Conservation (phyloP, 1,140 invertebrate species). For the Drosophila simulans region DNA sequence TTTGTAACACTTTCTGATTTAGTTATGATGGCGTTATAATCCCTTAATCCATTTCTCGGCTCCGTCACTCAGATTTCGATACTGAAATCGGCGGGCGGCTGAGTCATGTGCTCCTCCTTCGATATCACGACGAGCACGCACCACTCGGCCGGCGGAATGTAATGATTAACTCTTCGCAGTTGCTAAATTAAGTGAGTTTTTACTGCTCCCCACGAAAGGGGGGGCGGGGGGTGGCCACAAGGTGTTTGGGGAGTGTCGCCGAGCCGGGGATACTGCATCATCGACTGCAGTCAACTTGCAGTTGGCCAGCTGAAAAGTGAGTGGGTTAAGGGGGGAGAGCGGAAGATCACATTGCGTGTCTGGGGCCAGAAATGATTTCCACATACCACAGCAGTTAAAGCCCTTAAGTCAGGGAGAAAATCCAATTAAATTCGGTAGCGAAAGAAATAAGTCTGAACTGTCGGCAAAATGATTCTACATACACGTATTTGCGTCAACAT, state of each 20-base stretch:
- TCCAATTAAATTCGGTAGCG: conserved; percentile 83
- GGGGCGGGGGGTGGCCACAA: no score
- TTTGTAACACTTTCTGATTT: not conserved
- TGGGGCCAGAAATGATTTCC: conserved; percentile 77
- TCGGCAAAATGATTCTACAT: conserved; percentile 83
- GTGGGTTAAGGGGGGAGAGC: not conserved
- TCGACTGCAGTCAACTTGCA: conserved; percentile 11
- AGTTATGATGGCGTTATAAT: not conserved
- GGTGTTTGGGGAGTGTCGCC: conserved; percentile 2
- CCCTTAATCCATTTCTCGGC: conserved; percentile 32
- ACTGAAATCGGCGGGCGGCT: conserved; percentile 23
- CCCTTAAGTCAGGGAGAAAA: conserved; percentile 83
- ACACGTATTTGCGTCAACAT: conserved; percentile 82
- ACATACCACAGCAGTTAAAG: conserved; percentile 82
- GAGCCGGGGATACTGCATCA: conserved; percentile 5
- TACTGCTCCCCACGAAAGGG: conserved; percentile 35
- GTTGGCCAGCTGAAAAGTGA: not conserved
- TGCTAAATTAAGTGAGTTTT: conserved; percentile 82
- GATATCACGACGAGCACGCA: conserved; percentile 46
- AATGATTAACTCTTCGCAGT: conserved; percentile 77
- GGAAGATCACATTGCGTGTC: conserved; percentile 65
- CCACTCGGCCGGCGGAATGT: conserved; percentile 61
- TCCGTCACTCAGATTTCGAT: conserved; percentile 43
- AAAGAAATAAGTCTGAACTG: conserved; percentile 83
- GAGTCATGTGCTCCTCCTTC: conserved; percentile 29